phyloP scores from a whole-genome alignment of 1,140 invertebrate species.

The Bombus cullumanus region DNA sequence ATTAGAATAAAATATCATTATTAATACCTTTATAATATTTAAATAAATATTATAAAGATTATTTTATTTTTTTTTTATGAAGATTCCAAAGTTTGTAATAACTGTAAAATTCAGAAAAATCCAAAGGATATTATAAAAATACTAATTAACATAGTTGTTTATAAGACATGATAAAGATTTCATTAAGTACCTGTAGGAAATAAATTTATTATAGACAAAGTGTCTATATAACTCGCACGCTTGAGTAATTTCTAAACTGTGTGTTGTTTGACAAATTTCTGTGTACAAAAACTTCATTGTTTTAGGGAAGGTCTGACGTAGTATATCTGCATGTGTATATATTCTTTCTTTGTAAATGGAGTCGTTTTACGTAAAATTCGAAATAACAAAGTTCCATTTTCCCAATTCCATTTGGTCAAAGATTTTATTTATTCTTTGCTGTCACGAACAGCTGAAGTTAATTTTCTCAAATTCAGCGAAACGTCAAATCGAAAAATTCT shows the following conservation, averaged over 20 bases:
- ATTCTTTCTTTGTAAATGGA: not conserved
- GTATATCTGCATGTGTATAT: not conserved
- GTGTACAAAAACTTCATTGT: not conserved
- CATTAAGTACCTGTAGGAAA: not conserved
- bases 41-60: no score
- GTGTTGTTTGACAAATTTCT: not conserved
- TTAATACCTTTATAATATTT: no score
- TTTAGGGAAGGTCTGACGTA: not conserved
- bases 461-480: not conserved
- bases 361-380: not conserved
- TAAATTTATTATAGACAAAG: no score
- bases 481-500: not conserved
- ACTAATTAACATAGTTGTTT: not conserved
- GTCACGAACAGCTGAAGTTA: not conserved
- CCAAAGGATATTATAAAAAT: no score
- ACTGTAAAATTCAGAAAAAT: not conserved
- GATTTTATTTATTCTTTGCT: not conserved
- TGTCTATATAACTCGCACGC: no score
- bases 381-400: not conserved
- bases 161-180: not conserved
- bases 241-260: not conserved
- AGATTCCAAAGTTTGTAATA: not conserved
- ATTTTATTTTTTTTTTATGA: no score
- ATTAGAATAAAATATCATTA: no score
- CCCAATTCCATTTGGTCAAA: not conserved